Conservation (phyloP, 1,140 invertebrate species). For the Panagrolaimus sp. region DNA sequence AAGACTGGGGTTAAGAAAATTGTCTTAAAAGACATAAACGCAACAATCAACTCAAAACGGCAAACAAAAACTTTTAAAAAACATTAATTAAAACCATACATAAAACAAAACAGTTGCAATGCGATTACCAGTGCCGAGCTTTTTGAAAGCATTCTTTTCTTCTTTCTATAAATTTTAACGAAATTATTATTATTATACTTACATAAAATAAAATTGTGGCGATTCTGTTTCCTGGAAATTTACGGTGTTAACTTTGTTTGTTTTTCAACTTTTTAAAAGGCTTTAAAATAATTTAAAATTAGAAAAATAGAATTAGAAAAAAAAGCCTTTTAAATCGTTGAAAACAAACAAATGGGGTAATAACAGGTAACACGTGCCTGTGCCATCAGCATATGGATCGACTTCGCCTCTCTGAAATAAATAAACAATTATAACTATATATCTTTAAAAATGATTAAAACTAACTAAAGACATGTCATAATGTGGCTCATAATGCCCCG, state of each 20-base stretch:
- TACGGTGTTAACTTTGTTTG: slow-evolving; percentile 24
- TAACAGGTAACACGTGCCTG: slow-evolving; percentile 64
- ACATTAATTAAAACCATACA: slow-evolving; percentile 29
- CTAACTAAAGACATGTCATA: slow-evolving; percentile 59
- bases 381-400: slow-evolving; percentile 78
- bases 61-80: too few species aligned
- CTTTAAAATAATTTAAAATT: too few species aligned
- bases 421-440: slow-evolving; percentile 9
- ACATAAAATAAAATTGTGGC: slow-evolving; percentile 85
- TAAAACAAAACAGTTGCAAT: slow-evolving; percentile 58
- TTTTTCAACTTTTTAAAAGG: slow-evolving; percentile 58
- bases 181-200: slow-evolving; percentile 19
- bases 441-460: neutral
- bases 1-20: too few species aligned
- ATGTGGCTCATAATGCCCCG: slow-evolving; percentile 68
- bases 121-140: slow-evolving; percentile 59
- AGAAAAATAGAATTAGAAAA: too few species aligned
- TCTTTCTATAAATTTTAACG: slow-evolving; percentile 58
- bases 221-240: slow-evolving; percentile 73
- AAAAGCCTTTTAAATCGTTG: slow-evolving; percentile 84
- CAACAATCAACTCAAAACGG: too few species aligned
- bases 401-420: slow-evolving; percentile 70
- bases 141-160: slow-evolving; percentile 61
- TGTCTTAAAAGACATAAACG: too few species aligned
- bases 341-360: neutral